These are phyloP conservation scores for Gavialis gangeticus DNA, from an alignment of 2,113 vertebrate genomes.

Conservation along the genomic window DNA sequence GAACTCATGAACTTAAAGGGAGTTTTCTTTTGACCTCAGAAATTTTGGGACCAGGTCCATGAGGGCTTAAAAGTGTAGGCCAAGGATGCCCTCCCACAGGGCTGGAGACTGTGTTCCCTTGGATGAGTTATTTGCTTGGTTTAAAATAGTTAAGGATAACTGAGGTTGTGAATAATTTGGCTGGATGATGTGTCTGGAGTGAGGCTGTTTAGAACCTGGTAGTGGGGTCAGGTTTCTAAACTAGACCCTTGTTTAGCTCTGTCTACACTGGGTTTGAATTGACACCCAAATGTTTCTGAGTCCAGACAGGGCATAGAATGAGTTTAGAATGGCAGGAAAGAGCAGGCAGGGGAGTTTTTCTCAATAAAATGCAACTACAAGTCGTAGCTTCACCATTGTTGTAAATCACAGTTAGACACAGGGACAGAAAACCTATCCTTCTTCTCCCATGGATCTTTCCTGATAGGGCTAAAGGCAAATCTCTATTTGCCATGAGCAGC, in stretches of 20 bases:
- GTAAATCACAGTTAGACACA: neutral
- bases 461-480: neutral
- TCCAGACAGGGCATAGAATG: neutral
- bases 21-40: neutral
- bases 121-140: neutral
- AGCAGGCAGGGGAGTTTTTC: too few species aligned
- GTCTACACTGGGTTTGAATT: neutral
- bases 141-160: neutral
- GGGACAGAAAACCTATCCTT: neutral
- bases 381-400: neutral
- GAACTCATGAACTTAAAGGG: neutral
- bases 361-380: too few species aligned
- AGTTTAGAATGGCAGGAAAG: neutral
- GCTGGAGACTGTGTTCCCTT: neutral
- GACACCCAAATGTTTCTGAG: neutral
- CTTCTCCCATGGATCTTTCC: neutral
- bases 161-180: neutral
- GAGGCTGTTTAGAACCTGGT: neutral
- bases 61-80: neutral
- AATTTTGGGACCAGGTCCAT: neutral
- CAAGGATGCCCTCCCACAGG: neutral
- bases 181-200: neutral
- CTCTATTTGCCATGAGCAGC: neutral
- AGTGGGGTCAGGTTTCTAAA: neutral
- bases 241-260: neutral